Base-by-base conservation (phyloP, 2,888 invertebrate genomes). In the Agrotis clavis region DNA sequence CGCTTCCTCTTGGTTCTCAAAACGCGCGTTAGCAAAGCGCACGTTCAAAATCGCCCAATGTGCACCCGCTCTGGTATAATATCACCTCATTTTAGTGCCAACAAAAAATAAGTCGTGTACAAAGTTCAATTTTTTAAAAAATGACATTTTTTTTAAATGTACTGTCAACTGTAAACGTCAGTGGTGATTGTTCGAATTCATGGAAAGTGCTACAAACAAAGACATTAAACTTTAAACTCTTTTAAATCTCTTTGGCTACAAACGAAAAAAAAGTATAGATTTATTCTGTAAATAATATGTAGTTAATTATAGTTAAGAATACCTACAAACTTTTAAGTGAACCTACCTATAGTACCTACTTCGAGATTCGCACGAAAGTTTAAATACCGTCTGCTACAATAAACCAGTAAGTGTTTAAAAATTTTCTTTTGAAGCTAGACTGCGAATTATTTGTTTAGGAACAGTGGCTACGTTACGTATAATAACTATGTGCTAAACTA, bases 101-200 rank as follows among this genome's bases (percentile, higher is more conserved):
- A 84, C 78, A 63, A 91, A 90, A 3, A 91, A 69, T 5, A 86
- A 59, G 71, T 87, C 87, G 54, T 90, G 88, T 71, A 89, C 82
- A 19, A 87, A 81, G 6, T 35, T 7, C 7, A 91, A 57, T 25
- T 91, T 90, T n/a, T n/a, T n/a, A n/a, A n/a, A n/a, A n/a, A n/a
- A n/a, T n/a, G n/a, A n/a, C n/a, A n/a, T n/a, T n/a, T n/a, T n/a
- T n/a, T n/a, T n/a, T n/a, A n/a, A n/a, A 91, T 25, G 91, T 89
- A 18, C 73, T 88, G 68, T 90, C 90, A 45, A 89, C 88, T 47
- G 81, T 88, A 77, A 90, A 88, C 35, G 80, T 54, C 50, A 89
- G n/a, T 0, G 88, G 85, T 16, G 83, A 86, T 11, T 82, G 80
- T 45, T 6, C 69, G 67, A 72, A 50, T 50, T 9, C 50, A 57